Conservation (phyloP, 1,140 invertebrate species). For the Brachionus asplanchnoidis region DNA sequence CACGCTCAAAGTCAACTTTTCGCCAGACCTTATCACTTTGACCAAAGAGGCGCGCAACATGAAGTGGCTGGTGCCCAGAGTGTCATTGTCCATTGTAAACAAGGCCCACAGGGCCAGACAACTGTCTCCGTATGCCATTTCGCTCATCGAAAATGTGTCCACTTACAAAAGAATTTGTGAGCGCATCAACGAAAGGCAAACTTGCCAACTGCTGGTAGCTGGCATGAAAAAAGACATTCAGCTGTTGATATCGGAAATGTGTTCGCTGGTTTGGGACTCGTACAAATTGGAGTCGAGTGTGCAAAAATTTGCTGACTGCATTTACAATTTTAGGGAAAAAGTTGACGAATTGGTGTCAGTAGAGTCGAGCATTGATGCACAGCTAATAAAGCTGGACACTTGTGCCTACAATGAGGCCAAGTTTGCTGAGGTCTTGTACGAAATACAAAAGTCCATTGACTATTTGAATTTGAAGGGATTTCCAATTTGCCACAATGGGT, state of each 20-base stretch:
- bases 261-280: slow-evolving; percentile 91
- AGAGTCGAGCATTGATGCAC: slow-evolving; percentile 91
- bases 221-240: slow-evolving; percentile 86
- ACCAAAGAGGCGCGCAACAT: slow-evolving; percentile 75
- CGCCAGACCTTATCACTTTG: slow-evolving; percentile 94
- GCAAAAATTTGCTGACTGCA: slow-evolving; percentile 83
- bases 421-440: slow-evolving; percentile 84
- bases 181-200: slow-evolving; percentile 66
- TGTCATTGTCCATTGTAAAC: slow-evolving; percentile 94
- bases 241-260: slow-evolving; percentile 78
- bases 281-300: slow-evolving; percentile 98
- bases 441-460: slow-evolving; percentile 95
- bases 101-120: slow-evolving; percentile 98
- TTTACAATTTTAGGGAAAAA: slow-evolving; percentile 92
- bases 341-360: slow-evolving; percentile 88
- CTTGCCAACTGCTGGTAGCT: slow-evolving; percentile 66
- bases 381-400: slow-evolving; percentile 84
- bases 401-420: slow-evolving; percentile 87
- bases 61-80: slow-evolving; percentile 63
- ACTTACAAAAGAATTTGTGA: slow-evolving; percentile 93
- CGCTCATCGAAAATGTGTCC: slow-evolving; percentile 90
- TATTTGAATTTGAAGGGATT: slow-evolving; percentile 91
- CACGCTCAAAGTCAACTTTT: slow-evolving; percentile 73
- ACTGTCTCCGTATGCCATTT: slow-evolving; percentile 96
- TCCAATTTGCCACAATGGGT: slow-evolving; percentile 96